Percentiles rank a stretch among this genome's conserved stretches.
Conservation (phyloP, 2,797 vertebrate genomes). For the Leptoclinus maculatus region DNA sequence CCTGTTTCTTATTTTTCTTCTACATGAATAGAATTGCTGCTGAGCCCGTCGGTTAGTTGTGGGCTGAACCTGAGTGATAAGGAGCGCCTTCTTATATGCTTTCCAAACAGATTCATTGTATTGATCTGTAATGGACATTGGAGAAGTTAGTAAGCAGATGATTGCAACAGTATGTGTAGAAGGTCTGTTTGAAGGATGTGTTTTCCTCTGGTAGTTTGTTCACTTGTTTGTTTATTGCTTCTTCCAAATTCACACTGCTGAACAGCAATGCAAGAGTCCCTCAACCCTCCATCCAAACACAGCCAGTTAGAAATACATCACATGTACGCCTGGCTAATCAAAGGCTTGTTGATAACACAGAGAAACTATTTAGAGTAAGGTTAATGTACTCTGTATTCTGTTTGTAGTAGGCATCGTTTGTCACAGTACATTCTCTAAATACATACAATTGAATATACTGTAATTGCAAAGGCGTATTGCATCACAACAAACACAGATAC, state of each 20-base stretch:
- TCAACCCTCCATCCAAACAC: neutral
- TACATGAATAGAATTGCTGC: neutral
- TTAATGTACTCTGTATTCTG: conserved; percentile 12
- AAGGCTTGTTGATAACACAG: neutral
- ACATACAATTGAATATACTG: too few species aligned
- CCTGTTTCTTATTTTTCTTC: neutral
- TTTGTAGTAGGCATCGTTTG: neutral
- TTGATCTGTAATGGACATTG: neutral
- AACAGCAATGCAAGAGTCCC: neutral
- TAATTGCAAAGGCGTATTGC: neutral
- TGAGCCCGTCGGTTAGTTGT: neutral
- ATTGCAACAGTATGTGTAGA: neutral
- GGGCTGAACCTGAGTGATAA: neutral
- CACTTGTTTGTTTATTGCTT: neutral
- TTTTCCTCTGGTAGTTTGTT: neutral
- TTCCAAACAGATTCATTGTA: neutral
- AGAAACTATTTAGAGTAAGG: neutral
- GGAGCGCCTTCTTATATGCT: neutral
- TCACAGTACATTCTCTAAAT: neutral
- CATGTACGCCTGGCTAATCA: neutral
- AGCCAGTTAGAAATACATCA: neutral
- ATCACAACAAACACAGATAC: conserved; percentile 8
- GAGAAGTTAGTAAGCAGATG: neutral
- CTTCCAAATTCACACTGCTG: neutral
- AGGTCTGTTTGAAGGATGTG: neutral